A percentile compares a stretch with the other conserved stretches of the same genome.
Conservation (phyloP, 1,140 invertebrate genomes). For the Magallana angulata region DNA sequence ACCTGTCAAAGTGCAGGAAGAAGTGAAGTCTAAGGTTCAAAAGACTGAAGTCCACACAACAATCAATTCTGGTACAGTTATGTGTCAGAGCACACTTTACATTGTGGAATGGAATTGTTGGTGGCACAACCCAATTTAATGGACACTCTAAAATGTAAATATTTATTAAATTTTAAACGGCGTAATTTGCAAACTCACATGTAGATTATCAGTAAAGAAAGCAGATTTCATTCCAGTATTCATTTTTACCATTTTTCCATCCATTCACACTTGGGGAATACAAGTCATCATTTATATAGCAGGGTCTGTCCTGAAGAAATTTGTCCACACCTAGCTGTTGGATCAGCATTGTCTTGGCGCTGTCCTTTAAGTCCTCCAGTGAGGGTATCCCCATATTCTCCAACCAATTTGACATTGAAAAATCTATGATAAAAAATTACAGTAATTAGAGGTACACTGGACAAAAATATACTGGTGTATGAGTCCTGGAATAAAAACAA, state of each 20-base stretch:
- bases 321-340: conserved; percentile 24
- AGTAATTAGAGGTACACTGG: too few species aligned
- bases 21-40: conserved; percentile 23
- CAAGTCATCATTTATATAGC: not conserved
- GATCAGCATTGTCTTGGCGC: conserved; percentile 16
- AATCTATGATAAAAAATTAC: not conserved
- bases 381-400: conserved; percentile 30
- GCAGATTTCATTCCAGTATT: not conserved
- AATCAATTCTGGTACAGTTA: conserved; percentile 13
- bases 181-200: not conserved
- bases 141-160: not conserved
- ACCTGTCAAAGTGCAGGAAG: conserved; percentile 39
- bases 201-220: not conserved
- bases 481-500: too few species aligned
- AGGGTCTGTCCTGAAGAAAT: not conserved
- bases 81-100: conserved; percentile 12
- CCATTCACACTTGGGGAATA: conserved; percentile 29
- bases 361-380: conserved; percentile 12
- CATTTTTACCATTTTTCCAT: conserved; percentile 40
- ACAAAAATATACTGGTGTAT: too few species aligned
- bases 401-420: conserved; percentile 28
- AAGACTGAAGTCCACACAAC: conserved; percentile 33
- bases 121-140: not conserved
- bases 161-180: not conserved
- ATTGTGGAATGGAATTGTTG: not conserved